Percentiles rank a stretch among this genome's conserved stretches.
Evolutionary conservation across 2,888 invertebrate species (phyloP).

Genomic region (Priocnemis perturbator): DNA sequence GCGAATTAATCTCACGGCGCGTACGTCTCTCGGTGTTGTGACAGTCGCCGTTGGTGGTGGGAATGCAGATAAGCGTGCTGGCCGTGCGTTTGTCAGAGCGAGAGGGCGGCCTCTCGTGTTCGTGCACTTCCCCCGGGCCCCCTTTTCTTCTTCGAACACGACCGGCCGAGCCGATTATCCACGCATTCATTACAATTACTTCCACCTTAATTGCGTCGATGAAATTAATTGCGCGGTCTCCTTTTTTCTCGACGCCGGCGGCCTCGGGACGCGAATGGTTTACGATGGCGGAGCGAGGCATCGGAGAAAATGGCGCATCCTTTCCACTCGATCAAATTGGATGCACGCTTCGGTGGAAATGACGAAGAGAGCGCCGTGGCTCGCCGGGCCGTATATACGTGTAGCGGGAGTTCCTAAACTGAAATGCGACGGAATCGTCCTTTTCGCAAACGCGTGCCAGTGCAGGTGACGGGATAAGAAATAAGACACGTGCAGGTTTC

Average conservation of each 20-base stretch:
- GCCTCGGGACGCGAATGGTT: background rate
- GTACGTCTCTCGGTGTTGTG: slow-evolving; percentile 28
- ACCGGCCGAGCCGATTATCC: slow-evolving; percentile 40
- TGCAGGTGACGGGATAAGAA: too few species aligned
- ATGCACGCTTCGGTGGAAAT: too few species aligned
- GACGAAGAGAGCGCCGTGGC: too few species aligned
- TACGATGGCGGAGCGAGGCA: background rate
- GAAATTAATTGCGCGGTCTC: slow-evolving; percentile 53
- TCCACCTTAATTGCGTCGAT: slow-evolving; percentile 55
- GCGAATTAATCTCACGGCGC: slow-evolving; percentile 41
- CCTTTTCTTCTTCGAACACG: slow-evolving; percentile 17
- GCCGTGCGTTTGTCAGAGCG: background rate
- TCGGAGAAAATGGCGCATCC: slow-evolving; percentile 3
- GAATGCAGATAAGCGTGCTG: slow-evolving; percentile 2
- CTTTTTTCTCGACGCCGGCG: slow-evolving; percentile 14
- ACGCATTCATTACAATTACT: slow-evolving; percentile 58
- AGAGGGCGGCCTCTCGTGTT: background rate
- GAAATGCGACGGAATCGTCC: too few species aligned
- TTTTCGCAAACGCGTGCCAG: too few species aligned
- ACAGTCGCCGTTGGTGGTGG: slow-evolving; percentile 7
- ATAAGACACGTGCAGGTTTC: too few species aligned
- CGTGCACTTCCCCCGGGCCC: slow-evolving; percentile 4
- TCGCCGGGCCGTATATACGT: too few species aligned
- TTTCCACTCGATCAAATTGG: too few species aligned
- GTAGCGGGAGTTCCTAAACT: too few species aligned